Percentiles rank a stretch among this genome's conserved stretches.
Evolutionary conservation across 2,888 invertebrate species (phyloP).

Genomic region (Erynnis tages): DNA sequence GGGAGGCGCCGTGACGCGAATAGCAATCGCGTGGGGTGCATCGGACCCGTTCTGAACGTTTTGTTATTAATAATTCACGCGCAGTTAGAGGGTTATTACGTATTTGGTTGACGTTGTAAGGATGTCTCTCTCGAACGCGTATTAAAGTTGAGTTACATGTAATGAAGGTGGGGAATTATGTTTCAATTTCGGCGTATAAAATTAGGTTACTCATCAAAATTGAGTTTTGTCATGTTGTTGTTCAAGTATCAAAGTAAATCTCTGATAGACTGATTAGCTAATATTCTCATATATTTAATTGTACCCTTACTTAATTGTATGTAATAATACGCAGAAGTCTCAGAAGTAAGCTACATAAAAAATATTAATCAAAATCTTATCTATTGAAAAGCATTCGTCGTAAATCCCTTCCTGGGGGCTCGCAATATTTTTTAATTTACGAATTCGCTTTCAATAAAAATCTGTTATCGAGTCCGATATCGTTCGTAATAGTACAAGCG

Average conservation of each 20-base stretch:
- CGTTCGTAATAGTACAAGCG: constrained; percentile 26
- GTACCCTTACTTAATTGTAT: not conserved
- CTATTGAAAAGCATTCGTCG: constrained; percentile 9
- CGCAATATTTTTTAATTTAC: constrained; percentile 24
- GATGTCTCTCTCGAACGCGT: not conserved
- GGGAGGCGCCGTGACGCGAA: constrained; percentile 55
- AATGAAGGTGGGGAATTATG: too few species aligned
- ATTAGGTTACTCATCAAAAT: too few species aligned
- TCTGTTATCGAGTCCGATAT: constrained; percentile 25
- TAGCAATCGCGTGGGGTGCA: constrained; percentile 52
- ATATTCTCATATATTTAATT: too few species aligned
- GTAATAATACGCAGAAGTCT: not conserved
- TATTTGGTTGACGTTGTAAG: constrained; percentile 12
- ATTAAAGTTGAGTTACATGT: too few species aligned
- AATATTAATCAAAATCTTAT: constrained; percentile 12
- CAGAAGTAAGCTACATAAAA: not conserved
- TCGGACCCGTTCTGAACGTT: constrained; percentile 51
- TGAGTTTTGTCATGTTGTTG: too few species aligned
- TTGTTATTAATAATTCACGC: constrained; percentile 51
- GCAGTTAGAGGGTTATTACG: constrained; percentile 30
- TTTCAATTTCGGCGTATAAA: too few species aligned
- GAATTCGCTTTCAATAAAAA: constrained; percentile 25
- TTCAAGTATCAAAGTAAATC: too few species aligned
- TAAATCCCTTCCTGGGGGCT: constrained; percentile 11
- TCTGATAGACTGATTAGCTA: too few species aligned